A percentile compares a stretch with the other conserved stretches of the same genome.
These are phyloP conservation scores for Lynx canadensis DNA, from an alignment of 2,113 vertebrate genomes.

Conservation along the genomic window DNA sequence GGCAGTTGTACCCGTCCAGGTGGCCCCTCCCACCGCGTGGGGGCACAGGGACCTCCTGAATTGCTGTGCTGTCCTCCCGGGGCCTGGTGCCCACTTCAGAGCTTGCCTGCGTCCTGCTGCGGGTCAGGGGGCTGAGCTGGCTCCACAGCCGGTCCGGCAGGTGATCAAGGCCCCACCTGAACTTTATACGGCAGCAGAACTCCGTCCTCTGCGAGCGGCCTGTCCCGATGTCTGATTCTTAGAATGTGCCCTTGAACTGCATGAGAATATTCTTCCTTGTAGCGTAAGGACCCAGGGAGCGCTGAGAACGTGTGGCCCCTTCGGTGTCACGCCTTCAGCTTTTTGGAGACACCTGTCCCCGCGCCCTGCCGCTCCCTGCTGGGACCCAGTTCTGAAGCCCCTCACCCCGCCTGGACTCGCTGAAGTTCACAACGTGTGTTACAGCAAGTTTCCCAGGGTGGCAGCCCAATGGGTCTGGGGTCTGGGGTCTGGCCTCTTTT, in stretches of 20 bases:
- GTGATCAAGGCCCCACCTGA: not conserved
- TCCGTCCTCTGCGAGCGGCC: not conserved
- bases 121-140: not conserved
- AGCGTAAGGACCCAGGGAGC: not conserved
- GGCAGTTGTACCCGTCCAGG: not conserved
- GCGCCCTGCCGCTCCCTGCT: rapidly evolving
- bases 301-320: not conserved
- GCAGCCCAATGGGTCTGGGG: not conserved
- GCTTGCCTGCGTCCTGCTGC: not conserved
- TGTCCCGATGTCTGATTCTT: too few species aligned
- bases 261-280: not conserved
- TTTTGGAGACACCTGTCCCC: not conserved
- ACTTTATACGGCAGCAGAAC: not conserved
- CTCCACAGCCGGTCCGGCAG: not conserved
- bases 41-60: not conserved
- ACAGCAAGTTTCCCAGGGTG: not conserved
- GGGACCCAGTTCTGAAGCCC: not conserved
- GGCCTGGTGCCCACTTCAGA: not conserved
- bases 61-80: not conserved
- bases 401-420: too few species aligned
- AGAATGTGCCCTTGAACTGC: not conserved
- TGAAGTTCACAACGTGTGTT: not conserved
- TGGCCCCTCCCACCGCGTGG: not conserved
- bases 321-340: not conserved
- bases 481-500: not conserved